Base-by-base conservation (phyloP, 2,113 vertebrate genomes). In the Merops nubicus region DNA sequence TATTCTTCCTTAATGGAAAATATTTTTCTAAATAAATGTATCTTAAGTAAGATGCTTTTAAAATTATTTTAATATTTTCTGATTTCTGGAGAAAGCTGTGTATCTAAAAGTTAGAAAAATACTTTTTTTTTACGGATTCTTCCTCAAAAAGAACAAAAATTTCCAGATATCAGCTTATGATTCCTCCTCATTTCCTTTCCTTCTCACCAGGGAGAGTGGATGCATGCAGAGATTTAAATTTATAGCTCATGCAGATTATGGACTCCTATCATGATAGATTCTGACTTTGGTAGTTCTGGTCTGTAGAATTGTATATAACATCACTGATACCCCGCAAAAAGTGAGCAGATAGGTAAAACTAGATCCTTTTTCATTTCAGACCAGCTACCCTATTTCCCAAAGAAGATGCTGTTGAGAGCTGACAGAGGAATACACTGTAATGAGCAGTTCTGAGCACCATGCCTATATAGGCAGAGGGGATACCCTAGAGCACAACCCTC, bases 401-500 rank as follows among this genome's bases (percentile, higher is more conserved):
- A 72, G 28, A 70, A 67, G 25, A 11, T 9, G 5, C 11, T 73
- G 6, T 15, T 50, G 80, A 56, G 36, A 28, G 15, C 33, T 88
- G 48, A 34, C 28, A 40, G 28, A 63, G 25, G 20, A 70, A 33
- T 54, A 20, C 1, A 0, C n/a, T 82, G 16, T 38, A 67, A 42
- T 0, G 1, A 38, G 22, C 36, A 33, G 42, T 51, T 83, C 29
- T 54, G 56, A 59, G 26, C 29, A 47, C 11, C 20, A 42, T 3
- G 0, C 12, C 40, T 48, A 6, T 4, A 62, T 12, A 54, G 29
- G 47, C 63, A 72, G 26, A 72, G 5, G 3, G 5, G 3, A 75
- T 6, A 4, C 0, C 0, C 16, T 54, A 26, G 11, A 82, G 15
- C 12, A 38, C 21, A 23, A 8, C 11, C 10, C 36, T 72, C 22